These are phyloP conservation scores for Xestia sexstrigata DNA, from an alignment of 2,888 invertebrate species.

Conservation along the genomic window DNA sequence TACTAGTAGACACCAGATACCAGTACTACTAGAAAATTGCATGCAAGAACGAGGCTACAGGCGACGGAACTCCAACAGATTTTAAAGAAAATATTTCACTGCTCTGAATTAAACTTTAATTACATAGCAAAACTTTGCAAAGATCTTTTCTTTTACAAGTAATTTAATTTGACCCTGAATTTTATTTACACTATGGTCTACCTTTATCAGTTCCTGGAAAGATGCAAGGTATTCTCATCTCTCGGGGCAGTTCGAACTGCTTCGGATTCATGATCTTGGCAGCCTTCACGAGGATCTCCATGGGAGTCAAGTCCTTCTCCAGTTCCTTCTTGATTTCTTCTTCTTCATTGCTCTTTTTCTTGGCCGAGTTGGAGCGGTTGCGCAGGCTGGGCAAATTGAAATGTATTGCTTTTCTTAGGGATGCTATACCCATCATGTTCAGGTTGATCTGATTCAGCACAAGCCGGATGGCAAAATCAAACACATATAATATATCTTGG, in stretches of 20 bases:
- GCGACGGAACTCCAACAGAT: neutral
- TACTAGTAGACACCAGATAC: too few relatives aligned
- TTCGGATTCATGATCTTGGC: constrained; percentile 96
- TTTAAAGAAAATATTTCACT: neutral
- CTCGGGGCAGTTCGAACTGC: constrained; percentile 96
- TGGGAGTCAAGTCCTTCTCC: constrained; percentile 89
- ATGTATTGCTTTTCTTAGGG: neutral
- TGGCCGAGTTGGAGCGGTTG: constrained; percentile 77
- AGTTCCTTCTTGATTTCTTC: constrained; percentile 71
- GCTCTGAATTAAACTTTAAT: neutral
- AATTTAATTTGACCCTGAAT: neutral
- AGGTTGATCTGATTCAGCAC: too few relatives aligned
- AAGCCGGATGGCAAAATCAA: too few relatives aligned
- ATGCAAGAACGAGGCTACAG: neutral
- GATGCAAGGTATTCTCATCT: constrained; percentile 93
- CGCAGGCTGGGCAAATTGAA: constrained; percentile 69
- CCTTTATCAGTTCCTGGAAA: constrained; percentile 95
- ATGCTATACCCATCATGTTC: too few relatives aligned
- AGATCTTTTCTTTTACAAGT: neutral
- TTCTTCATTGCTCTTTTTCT: constrained; percentile 80
- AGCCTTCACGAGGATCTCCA: constrained; percentile 95
- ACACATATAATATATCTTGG: neutral
- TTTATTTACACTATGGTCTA: constrained; percentile 2
- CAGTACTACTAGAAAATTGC: neutral
- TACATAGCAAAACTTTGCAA: neutral